phyloP scores from a whole-genome alignment of 2,113 vertebrate genomes.

The Bubalus kerabau region DNA sequence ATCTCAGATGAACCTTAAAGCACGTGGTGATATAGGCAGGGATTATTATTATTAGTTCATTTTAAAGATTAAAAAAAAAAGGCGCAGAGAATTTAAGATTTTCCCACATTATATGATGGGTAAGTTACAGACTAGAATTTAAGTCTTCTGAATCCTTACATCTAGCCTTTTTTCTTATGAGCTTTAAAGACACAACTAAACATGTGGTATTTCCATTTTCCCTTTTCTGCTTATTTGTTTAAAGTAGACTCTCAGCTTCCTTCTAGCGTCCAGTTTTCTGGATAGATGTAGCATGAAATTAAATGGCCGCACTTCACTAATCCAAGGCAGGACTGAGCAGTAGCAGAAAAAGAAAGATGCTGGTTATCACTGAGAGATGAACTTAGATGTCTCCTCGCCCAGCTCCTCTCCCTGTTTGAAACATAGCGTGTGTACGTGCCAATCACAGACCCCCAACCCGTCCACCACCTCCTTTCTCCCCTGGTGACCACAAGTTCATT shows the following conservation, averaged over 20 bases:
- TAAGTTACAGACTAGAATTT: background rate
- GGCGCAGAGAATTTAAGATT: background rate
- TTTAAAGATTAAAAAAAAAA: background rate
- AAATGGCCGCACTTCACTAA: background rate
- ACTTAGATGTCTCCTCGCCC: background rate
- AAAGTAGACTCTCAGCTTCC: conserved; percentile 74
- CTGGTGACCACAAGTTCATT: background rate
- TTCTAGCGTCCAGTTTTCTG: background rate
- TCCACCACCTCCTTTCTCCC: background rate
- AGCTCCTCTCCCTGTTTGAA: conserved; percentile 11
- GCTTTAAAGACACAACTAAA: conserved; percentile 79
- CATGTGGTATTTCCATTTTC: conserved; percentile 80
- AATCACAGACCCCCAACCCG: background rate
- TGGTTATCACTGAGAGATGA: background rate
- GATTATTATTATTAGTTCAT: background rate
- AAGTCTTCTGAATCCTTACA: background rate
- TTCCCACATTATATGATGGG: background rate
- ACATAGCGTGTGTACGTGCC: background rate
- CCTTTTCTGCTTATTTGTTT: conserved; percentile 83
- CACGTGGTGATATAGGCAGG: background rate
- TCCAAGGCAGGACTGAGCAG: background rate
- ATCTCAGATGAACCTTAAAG: background rate
- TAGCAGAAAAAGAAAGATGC: conserved; percentile 55
- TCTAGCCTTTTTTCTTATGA: conserved; percentile 74
- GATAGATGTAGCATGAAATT: background rate